Base-by-base conservation (phyloP, 1,140 invertebrate species). In the Hesperophylax magnus region DNA sequence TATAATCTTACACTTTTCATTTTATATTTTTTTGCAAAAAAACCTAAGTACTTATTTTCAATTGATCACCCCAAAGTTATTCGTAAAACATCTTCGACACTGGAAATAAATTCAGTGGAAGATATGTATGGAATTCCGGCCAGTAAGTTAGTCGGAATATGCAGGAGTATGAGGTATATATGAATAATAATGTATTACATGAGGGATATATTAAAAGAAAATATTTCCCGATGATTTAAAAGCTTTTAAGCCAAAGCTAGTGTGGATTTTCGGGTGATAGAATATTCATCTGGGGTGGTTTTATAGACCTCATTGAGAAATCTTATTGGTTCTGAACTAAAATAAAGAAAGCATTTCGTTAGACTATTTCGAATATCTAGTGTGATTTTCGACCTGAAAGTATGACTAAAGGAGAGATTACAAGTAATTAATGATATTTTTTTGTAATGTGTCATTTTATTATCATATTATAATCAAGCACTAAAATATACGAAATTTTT, bases 161-260 rank as follows among this genome's bases (percentile, higher is more conserved):
- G 65, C 18, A 69, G 5, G 34, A 18, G 20, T 34, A 39, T 17
- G 20, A 34, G 65, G 65, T 39, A 18, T 39, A 52, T 47, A 47
- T 47, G 39, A 47, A 47, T 47, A 47, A 14, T 47, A 47, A 47
- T 47, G 39, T 47, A 14, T 11, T 47, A 47, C 11, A 39, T 17
- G 4, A 34, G 34, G 34, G 18, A 11, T 39, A 47, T 69, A 39
- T 69, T 34, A 47, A 18, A 39, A 17, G 31, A n/a, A 69, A 69
- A 69, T 69, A 52, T 69, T 69, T 39, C 20, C 65, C 65, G 65
- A 34, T 69, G 65, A 69, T 69, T 69, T 69, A 69, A 69, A 69
- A 52, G 65, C 34, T 69, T 69, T 69, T 69, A 69, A 69, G 65
- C 65, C 20, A 4, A 27, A 7, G 24, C 17, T 34, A 69, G 65